Percentiles rank a stretch among this genome's conserved stretches.
Conservation (phyloP, 1,140 invertebrate species). For the Danaus plexippus region DNA sequence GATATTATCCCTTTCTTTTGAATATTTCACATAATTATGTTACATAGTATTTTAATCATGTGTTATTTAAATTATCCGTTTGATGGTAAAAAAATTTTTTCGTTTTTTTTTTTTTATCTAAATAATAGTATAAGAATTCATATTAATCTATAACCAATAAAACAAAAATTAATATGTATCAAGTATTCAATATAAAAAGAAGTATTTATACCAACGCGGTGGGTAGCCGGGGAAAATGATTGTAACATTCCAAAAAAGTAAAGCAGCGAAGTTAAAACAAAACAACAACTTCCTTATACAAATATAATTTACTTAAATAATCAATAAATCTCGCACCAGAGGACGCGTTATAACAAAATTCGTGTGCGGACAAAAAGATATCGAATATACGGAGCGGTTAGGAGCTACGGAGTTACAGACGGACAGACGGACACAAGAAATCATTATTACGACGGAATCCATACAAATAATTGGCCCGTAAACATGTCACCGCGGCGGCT, state of each 20-base stretch:
- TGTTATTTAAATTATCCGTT: too few species aligned
- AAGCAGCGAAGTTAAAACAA: conserved; percentile 12
- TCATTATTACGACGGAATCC: conserved; percentile 67
- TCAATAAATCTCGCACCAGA: conserved; percentile 47
- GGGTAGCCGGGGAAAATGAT: conserved; percentile 2
- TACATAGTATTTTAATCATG: too few species aligned
- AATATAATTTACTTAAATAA: conserved; percentile 39
- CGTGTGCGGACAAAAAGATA: conserved; percentile 38
- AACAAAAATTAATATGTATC: too few species aligned
- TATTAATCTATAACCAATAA: too few species aligned
- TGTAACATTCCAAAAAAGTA: conserved; percentile 4
- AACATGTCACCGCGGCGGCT: conserved; percentile 69
- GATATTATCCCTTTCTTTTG: too few species aligned
- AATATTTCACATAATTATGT: too few species aligned
- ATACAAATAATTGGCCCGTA: conserved; percentile 72
- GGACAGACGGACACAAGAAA: conserved; percentile 58
- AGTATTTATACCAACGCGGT: conserved; percentile 4
- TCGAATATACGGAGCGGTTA: conserved; percentile 38
- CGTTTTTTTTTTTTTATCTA: too few species aligned
- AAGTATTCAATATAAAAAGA: not conserved
- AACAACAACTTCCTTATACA: conserved; percentile 24
- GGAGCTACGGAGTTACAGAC: conserved; percentile 27
- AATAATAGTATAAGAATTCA: too few species aligned
- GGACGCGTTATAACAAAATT: conserved; percentile 42
- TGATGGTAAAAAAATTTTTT: too few species aligned